Base-by-base conservation (phyloP, 2,797 vertebrate species). In the Sebastes umbrosus region DNA sequence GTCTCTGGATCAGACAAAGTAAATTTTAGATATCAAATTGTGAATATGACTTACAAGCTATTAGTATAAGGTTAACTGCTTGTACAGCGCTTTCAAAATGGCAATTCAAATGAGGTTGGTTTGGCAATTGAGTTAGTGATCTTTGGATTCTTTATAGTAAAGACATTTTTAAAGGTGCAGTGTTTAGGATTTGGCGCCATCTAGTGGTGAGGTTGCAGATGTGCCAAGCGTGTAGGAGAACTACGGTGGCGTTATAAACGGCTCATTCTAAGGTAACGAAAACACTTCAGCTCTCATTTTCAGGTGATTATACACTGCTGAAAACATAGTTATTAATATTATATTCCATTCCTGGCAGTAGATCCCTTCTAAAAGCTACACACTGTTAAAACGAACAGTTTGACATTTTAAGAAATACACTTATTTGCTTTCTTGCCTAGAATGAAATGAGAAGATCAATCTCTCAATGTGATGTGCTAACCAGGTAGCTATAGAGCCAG, bases 1-100 rank as follows among this genome's bases (percentile, higher is more conserved):
- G 84, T 79, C 58, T 91, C 92, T 90, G 85, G 29, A 79, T 27
- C 22, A 65, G 20, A 80, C 16, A 70, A 75, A 68, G n/a, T 25
- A 13, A 2, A 63, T 72, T 22, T 27, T 8, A 71, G 0, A 20
- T 39, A 43, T 65, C 9, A 24, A 76, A 67, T 12, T 27, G 25
- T 77, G 50, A 46, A 34, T 9, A 13, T 6, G 2, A 55, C 32
- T 34, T 12, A 13, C 1, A 66, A 54, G 59, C 31, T 12, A 2
- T 7, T 58, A 32, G 20, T 5, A 8, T 22, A 31, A 14, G 29
- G 4, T 54, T 68, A 31, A 18, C 29, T 2, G 27, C 6, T 46
- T 18, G 20, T 32, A 22, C 20, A 57, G 22, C n/a, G 2, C 27
- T 31, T 68, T 68, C 6, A 4, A 64, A 73, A 24, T 27, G 0